Base-by-base conservation (phyloP, 2,797 vertebrate species). In the Eulemur mongoz region DNA sequence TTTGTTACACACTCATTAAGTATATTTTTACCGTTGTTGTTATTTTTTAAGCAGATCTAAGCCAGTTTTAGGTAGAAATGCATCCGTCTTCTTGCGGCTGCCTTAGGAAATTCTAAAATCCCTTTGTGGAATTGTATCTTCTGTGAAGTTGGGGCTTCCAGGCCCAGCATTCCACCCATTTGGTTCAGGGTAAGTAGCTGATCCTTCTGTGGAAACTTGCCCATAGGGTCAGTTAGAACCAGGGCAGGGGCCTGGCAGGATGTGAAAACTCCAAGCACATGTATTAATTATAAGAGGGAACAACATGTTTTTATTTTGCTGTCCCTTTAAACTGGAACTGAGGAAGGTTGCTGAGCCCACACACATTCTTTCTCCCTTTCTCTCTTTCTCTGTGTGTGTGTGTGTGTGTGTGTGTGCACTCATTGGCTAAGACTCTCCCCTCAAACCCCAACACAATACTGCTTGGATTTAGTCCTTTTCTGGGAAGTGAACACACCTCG, bases 11-110 rank as follows among this genome's bases (percentile, higher is more conserved):
- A 54, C 52, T 90, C 88, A 85, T 69, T 91, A 90, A 90, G 69
- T 48, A 10, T 72, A 69, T 73, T 91, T 90, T 94, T 63, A 90
- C 65, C 61, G 8, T 45, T 17, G 57, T 35, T 85, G 75, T 65
- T 94, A 72, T 92, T 94, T 72, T 83, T 78, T 32, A 94, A 95
- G 88, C 78, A 86, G 73, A 95, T 32, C 25, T 35, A 73, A 86
- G 76, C 61, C 70, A 4, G 61, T n/a, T 84, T 82, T 69, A 76
- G 57, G 69, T 23, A 89, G 59, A 35, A 92, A 88, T 8, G 20
- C 25, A 2, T 82, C 15, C 40, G 17, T 54, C 79, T 20, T 59
- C 65, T 45, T 10, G 50, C 35, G 72, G 25, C 54, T 65, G 10
- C 35, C 20, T 50, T 35, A 59, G 40, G 78, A 63, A 84, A 94